Base-by-base conservation (phyloP, 2,888 invertebrate species). In the Idaea biselata region DNA sequence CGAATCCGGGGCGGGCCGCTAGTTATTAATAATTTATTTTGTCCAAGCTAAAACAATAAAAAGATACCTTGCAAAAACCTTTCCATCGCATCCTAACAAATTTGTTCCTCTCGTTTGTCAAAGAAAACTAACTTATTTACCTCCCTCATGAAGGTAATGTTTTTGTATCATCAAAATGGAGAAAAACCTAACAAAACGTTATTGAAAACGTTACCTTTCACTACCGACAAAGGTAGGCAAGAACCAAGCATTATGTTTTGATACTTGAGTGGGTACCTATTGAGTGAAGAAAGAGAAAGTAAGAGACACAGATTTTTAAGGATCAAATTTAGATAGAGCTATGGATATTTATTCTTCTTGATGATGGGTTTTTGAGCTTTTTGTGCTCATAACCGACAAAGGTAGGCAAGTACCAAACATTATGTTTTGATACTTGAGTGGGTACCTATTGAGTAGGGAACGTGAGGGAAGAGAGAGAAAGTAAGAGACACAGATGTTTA, bases 71-170 rank as follows among this genome's bases (percentile, higher is more conserved):
- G 44, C 11, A 44, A 14, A 14, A 11, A 44, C 25, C 25, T 25
- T 25, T 25, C 25, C 25, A 25, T 8, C 44, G 44, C 14, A 44
- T 44, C 44, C 11, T 44, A 14, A 8, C 44, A 44, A 44, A 8
- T 11, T 44, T 8, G 6, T 44, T 44, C 44, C 14, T 44, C 8
- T 44, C 44, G 44, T 44, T 44, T 14, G 44, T 44, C 44, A 44
- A 44, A 44, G 44, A 44, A 44, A 44, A 44, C 44, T 44, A 44
- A 44, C 44, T 44, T 44, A 44, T 44, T 44, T 44, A 44, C 44
- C 44, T 44, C 44, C 44, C 6, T 44, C 44, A 44, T 44, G 14
- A 11, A 44, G 44, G 44, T 44, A 44, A 8, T 44, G 44, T 44
- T 44, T 44, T 44, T 44, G 44, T 44, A 44, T 11, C 44, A 44